phyloP scores from a whole-genome alignment of 1,140 invertebrate species.

The Vanessa tameamea region DNA sequence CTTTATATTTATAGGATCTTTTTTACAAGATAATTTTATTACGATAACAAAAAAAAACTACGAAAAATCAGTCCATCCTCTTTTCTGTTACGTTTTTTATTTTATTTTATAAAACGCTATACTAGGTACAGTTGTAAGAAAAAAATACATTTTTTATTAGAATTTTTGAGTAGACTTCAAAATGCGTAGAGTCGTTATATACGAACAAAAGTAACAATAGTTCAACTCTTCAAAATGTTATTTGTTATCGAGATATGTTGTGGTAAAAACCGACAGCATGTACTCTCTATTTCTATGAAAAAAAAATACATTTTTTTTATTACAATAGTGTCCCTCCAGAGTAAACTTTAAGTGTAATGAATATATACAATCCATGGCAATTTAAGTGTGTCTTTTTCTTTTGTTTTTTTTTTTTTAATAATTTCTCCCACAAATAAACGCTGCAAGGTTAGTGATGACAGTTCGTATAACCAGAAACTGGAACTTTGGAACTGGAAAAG shows the following conservation, averaged over 20 bases:
- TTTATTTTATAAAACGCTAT: background rate
- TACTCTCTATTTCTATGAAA: background rate
- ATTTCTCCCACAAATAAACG: too few species aligned
- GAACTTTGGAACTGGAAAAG: too few species aligned
- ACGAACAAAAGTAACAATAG: conserved; percentile 13
- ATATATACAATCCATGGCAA: too few species aligned
- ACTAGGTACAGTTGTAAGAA: background rate
- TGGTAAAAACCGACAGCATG: background rate
- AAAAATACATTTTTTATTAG: conserved; percentile 6
- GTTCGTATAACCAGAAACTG: too few species aligned
- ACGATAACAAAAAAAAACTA: too few species aligned
- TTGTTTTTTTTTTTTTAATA: too few species aligned
- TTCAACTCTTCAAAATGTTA: background rate
- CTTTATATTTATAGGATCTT: too few species aligned
- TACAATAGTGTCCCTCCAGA: background rate
- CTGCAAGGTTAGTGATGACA: too few species aligned
- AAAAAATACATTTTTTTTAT: background rate
- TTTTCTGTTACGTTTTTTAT: too few species aligned
- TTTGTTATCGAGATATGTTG: background rate
- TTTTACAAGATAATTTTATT: too few species aligned
- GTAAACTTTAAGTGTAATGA: background rate
- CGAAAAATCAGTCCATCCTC: too few species aligned
- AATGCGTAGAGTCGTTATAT: conserved; percentile 3
- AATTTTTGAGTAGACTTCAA: conserved; percentile 7
- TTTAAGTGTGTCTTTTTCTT: too few species aligned